phyloP scores from a whole-genome alignment of 2,888 invertebrate genomes.

The Brenthis daphne region DNA sequence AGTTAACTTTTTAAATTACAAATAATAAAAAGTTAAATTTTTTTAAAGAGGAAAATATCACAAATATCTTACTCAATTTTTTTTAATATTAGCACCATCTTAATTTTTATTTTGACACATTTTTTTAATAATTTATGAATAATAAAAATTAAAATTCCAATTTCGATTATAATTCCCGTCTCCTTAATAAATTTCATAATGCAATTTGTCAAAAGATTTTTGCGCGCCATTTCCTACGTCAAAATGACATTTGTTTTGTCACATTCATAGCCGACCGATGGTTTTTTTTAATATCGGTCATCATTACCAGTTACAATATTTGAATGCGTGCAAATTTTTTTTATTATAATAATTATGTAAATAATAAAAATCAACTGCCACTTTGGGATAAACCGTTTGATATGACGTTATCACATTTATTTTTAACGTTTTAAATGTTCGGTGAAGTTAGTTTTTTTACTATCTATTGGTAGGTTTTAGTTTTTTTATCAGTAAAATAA shows the following conservation, averaged over 20 bases:
- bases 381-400: slow-evolving; percentile 39
- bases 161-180: slow-evolving; percentile 5
- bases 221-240: slow-evolving; percentile 7
- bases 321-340: background rate
- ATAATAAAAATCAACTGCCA: slow-evolving; percentile 40
- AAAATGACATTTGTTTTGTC: slow-evolving; percentile 4
- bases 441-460: slow-evolving; percentile 57
- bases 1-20: background rate
- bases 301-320: too few species aligned
- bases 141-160: background rate
- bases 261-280: background rate
- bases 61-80: too few species aligned
- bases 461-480: slow-evolving; percentile 71
- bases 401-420: slow-evolving; percentile 52
- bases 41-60: too few species aligned
- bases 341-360: background rate
- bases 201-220: slow-evolving; percentile 7
- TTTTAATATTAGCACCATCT: too few species aligned
- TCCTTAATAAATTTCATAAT: background rate
- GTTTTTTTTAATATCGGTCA: background rate
- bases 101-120: too few species aligned
- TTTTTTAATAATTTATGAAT: background rate
- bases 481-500: slow-evolving; percentile 75
- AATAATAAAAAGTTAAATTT: background rate
- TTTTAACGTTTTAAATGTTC: slow-evolving; percentile 51